Conservation (phyloP, 1,140 invertebrate genomes). For the Augochlora pura region DNA sequence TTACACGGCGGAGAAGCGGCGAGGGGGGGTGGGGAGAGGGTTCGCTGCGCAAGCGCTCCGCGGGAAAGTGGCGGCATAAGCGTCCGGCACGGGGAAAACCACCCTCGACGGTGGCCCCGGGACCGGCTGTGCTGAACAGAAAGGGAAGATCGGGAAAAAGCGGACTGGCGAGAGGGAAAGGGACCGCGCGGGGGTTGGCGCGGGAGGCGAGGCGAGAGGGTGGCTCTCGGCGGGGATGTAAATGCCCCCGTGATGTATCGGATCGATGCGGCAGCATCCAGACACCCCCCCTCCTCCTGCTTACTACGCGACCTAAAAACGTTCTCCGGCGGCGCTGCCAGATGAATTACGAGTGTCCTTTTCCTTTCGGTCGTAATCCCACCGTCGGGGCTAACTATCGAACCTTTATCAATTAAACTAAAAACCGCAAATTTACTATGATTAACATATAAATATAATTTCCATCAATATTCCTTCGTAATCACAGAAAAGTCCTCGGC, state of each 20-base stretch:
- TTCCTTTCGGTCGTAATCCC: conserved; percentile 66
- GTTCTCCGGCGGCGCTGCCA: conserved; percentile 65
- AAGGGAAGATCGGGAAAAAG: conserved; percentile 36
- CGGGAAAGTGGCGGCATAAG: conserved; percentile 68
- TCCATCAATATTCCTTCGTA: too few relatives aligned
- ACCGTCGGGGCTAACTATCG: neutral
- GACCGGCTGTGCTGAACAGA: conserved; percentile 25
- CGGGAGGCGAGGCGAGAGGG: conserved; percentile 34
- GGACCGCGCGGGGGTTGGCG: conserved; percentile 42
- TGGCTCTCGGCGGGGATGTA: conserved; percentile 72
- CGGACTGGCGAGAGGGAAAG: conserved; percentile 25
- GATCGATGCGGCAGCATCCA: conserved; percentile 80
- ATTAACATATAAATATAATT: too few relatives aligned
- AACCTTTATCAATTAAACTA: too few relatives aligned
- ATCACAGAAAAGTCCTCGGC: too few relatives aligned
- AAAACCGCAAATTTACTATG: too few relatives aligned
- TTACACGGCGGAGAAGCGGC: neutral
- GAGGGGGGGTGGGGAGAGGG: conserved; percentile 23
- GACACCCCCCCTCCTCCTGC: conserved; percentile 71
- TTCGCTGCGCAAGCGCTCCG: conserved; percentile 56
- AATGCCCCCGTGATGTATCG: conserved; percentile 81
- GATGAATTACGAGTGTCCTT: conserved; percentile 64
- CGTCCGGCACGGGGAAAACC: conserved; percentile 59
- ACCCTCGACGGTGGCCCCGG: conserved; percentile 52
- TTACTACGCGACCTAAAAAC: conserved; percentile 80